These are phyloP conservation scores for Prionchulus punctatus DNA, from an alignment of 2,888 invertebrate species.

Conservation along the genomic window DNA sequence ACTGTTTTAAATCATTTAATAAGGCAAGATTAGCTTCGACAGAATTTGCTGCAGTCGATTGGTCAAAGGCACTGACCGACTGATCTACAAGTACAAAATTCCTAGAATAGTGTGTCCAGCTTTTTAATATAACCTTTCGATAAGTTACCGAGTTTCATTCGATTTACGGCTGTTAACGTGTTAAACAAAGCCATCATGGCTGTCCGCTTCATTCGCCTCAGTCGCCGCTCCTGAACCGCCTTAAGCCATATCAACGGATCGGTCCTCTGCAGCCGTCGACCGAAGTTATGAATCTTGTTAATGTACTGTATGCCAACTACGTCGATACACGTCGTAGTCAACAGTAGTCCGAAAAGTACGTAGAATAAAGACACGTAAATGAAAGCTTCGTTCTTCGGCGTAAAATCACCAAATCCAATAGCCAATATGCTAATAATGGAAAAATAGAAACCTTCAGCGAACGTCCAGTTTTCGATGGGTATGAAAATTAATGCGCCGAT, in stretches of 20 bases:
- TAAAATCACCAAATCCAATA: slow-evolving; percentile 11
- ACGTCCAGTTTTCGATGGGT: slow-evolving; percentile 6
- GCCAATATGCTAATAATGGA: slow-evolving; percentile 7
- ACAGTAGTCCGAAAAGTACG: slow-evolving; percentile 4
- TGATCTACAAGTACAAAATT: too few relatives aligned
- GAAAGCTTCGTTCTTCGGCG: slow-evolving; percentile 1
- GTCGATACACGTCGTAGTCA: slow-evolving; percentile 10
- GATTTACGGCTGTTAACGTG: too few relatives aligned
- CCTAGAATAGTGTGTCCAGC: too few relatives aligned
- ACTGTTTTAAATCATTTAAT: too few relatives aligned
- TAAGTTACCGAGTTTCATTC: not conserved
- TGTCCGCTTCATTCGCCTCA: not conserved
- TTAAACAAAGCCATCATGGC: too few relatives aligned
- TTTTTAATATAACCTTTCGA: too few relatives aligned
- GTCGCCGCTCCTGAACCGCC: not conserved
- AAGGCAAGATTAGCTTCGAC: too few relatives aligned
- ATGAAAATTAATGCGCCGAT: slow-evolving; percentile 5
- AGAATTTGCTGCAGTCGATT: too few relatives aligned
- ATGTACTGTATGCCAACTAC: slow-evolving; percentile 8
- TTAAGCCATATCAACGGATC: slow-evolving; percentile 6
- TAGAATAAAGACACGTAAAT: not conserved
- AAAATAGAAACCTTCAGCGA: slow-evolving; percentile 12
- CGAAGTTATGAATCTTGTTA: slow-evolving; percentile 7
- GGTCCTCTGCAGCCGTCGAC: slow-evolving; percentile 1
- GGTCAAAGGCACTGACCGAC: too few relatives aligned